Percentiles rank a stretch among this genome's conserved stretches.
Conservation (phyloP, 2,888 invertebrate genomes). For the Yponomeuta malinellus region DNA sequence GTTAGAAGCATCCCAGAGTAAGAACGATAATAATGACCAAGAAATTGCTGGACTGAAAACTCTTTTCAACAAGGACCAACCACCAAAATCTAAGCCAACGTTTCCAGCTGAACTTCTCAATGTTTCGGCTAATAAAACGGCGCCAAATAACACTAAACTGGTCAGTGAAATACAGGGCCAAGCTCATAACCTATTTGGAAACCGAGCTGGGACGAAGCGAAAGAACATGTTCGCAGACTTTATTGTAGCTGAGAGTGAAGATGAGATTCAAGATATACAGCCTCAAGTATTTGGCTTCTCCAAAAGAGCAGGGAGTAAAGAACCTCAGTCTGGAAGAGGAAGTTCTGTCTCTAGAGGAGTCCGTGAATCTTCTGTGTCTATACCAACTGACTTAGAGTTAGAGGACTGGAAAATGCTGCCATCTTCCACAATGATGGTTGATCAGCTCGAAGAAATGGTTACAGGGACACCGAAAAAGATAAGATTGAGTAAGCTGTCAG, state of each 20-base stretch:
- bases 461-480: slow-evolving; percentile 38
- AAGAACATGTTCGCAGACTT: slow-evolving; percentile 60
- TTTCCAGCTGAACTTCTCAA: slow-evolving; percentile 51
- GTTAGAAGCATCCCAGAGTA: background rate
- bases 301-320: slow-evolving; percentile 4
- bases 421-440: slow-evolving; percentile 65
- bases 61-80: background rate
- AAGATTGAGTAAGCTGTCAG: slow-evolving; percentile 39
- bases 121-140: slow-evolving; percentile 46
- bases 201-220: slow-evolving; percentile 38
- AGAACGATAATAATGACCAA: background rate
- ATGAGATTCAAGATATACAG: slow-evolving; percentile 49
- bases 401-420: slow-evolving; percentile 59
- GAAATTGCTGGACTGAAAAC: background rate
- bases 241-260: slow-evolving; percentile 56
- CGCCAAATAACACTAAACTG: slow-evolving; percentile 30
- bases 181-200: slow-evolving; percentile 48
- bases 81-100: slow-evolving; percentile 18
- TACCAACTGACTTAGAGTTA: slow-evolving; percentile 54
- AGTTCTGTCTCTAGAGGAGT: slow-evolving; percentile 28
- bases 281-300: slow-evolving; percentile 17
- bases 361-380: slow-evolving; percentile 43
- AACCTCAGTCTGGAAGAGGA: slow-evolving; percentile 15
- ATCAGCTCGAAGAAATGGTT: slow-evolving; percentile 40
- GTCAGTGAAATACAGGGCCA: slow-evolving; percentile 27